Percentiles rank a stretch among this genome's conserved stretches.
Conservation (phyloP, 2,888 invertebrate genomes). For the Sesamia inferens region DNA sequence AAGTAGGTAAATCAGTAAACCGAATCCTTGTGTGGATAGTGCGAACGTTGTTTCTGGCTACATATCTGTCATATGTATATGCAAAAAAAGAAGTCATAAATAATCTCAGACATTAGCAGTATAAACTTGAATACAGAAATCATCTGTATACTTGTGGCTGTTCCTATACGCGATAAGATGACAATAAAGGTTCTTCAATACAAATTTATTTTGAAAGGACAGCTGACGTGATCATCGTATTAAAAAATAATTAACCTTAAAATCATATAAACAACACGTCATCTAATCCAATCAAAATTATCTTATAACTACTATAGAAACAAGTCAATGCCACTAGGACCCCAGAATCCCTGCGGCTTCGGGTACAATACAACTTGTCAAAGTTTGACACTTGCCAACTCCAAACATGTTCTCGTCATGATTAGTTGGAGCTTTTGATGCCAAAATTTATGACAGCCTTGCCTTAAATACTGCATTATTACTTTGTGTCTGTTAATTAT, state of each 20-base stretch:
- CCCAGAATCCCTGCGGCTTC: conserved; percentile 38
- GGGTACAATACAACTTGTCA: conserved; percentile 58
- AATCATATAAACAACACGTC: conserved; percentile 36
- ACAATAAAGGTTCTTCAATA: neutral
- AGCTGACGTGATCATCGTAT: neutral
- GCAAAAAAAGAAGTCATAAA: conserved; percentile 1
- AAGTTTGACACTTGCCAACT: conserved; percentile 66
- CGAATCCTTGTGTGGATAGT: conserved; percentile 11
- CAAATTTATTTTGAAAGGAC: conserved; percentile 3
- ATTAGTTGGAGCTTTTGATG: conserved; percentile 58
- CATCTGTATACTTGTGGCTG: neutral
- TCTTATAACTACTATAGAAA: conserved; percentile 40
- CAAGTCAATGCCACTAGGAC: conserved; percentile 26
- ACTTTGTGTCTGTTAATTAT: conserved; percentile 50
- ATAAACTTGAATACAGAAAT: neutral
- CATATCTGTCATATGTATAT: neutral
- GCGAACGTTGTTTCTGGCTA: neutral
- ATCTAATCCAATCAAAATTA: conserved; percentile 25
- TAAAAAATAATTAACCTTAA: conserved; percentile 5
- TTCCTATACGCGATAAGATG: too few relatives aligned
- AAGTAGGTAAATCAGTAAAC: conserved; percentile 34
- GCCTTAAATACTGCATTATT: conserved; percentile 50
- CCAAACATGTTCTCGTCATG: conserved; percentile 48
- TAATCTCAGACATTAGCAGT: neutral
- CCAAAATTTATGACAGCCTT: conserved; percentile 46